phyloP scores from a whole-genome alignment of 2,797 vertebrate genomes.

The Hozukius guyotensis region DNA sequence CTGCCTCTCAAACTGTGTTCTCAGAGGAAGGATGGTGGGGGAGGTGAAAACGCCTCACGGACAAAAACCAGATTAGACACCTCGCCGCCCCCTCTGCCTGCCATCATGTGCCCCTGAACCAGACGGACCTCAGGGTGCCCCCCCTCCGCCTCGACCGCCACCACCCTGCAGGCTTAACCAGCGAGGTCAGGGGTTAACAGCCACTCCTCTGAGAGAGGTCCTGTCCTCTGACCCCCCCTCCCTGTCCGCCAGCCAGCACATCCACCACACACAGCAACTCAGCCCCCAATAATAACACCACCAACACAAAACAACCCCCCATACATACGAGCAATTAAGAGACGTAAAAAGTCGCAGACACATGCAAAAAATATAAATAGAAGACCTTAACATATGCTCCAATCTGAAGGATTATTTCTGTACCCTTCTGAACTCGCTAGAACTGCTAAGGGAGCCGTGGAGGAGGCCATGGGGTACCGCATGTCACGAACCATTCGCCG shows the following conservation, averaged over 20 bases:
- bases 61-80: slow-evolving; percentile 85
- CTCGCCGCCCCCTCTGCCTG: slow-evolving; percentile 75
- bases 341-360: slow-evolving; percentile 37
- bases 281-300: slow-evolving; percentile 53
- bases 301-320: slow-evolving; percentile 25
- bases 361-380: slow-evolving; percentile 49
- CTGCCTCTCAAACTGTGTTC: slow-evolving; percentile 71
- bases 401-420: slow-evolving; percentile 72
- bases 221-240: slow-evolving; percentile 81
- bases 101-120: slow-evolving; percentile 78
- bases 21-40: slow-evolving; percentile 72
- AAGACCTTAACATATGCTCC: not conserved
- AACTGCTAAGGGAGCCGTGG: slow-evolving; percentile 5
- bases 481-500: slow-evolving; percentile 25
- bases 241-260: slow-evolving; percentile 62
- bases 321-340: slow-evolving; percentile 38
- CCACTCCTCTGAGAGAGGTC: slow-evolving; percentile 84
- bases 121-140: slow-evolving; percentile 76
- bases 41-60: slow-evolving; percentile 74
- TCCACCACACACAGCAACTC: slow-evolving; percentile 67
- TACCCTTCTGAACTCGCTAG: slow-evolving; percentile 44
- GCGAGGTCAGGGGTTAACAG: slow-evolving; percentile 81
- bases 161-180: slow-evolving; percentile 81
- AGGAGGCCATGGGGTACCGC: slow-evolving; percentile 44
- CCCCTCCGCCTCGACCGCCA: slow-evolving; percentile 60